These are phyloP conservation scores for Diarsia dahlii DNA, from an alignment of 2,888 invertebrate genomes.

Conservation along the genomic window DNA sequence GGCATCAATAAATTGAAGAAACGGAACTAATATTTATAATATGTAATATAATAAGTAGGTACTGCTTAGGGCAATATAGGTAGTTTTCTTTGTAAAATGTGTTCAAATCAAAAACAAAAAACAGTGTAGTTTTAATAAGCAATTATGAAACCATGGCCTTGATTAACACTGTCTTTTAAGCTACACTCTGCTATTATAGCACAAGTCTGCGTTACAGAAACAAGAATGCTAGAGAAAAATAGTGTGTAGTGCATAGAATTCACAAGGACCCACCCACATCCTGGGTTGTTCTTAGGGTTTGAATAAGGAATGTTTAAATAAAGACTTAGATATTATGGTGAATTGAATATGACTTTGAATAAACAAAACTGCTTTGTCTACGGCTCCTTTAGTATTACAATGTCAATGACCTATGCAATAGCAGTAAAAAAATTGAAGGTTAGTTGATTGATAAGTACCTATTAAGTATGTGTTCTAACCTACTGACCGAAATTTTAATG, in stretches of 20 bases:
- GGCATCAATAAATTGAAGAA: neutral
- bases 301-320: neutral
- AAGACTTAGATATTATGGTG: neutral
- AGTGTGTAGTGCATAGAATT: too few species aligned
- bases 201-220: neutral
- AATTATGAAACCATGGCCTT: neutral
- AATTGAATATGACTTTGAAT: neutral
- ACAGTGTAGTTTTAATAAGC: neutral
- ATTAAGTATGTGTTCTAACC: slow-evolving; percentile 8
- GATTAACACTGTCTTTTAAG: neutral
- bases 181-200: neutral
- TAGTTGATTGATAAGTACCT: slow-evolving; percentile 8
- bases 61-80: neutral
- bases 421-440: slow-evolving; percentile 29
- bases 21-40: too few species aligned
- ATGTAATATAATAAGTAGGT: too few species aligned
- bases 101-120: neutral
- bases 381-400: neutral
- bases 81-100: neutral
- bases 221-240: neutral
- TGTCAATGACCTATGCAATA: slow-evolving; percentile 27
- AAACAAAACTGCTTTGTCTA: neutral
- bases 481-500: slow-evolving; percentile 7
- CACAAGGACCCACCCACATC: too few species aligned
- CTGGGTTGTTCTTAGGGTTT: too few species aligned